These are phyloP conservation scores for Temnothorax ravouxi DNA, from an alignment of 2,888 invertebrate species.

Conservation along the genomic window DNA sequence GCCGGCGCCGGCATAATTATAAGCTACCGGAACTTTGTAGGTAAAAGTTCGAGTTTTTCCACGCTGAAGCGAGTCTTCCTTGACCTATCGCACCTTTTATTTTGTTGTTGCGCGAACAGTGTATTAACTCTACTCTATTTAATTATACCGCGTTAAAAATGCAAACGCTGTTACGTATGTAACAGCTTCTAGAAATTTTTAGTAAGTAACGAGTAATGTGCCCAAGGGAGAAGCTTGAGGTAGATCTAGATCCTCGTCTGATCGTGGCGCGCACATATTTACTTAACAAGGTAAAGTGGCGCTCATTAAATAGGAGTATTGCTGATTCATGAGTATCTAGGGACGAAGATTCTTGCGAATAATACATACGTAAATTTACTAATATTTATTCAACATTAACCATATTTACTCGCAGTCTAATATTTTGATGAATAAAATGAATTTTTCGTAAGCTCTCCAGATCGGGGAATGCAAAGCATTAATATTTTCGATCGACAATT, in stretches of 20 bases:
- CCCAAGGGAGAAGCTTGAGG: slow-evolving; percentile 15
- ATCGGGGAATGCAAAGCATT: neutral
- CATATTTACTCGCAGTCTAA: neutral
- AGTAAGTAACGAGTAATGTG: slow-evolving; percentile 24
- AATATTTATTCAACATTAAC: neutral
- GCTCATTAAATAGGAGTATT: slow-evolving; percentile 7
- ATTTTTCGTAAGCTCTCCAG: neutral
- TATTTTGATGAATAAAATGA: neutral
- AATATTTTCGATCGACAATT: slow-evolving; percentile 33
- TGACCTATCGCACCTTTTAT: neutral
- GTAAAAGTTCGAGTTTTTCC: slow-evolving; percentile 20
- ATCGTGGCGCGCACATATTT: slow-evolving; percentile 17
- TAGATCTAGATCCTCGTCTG: slow-evolving; percentile 6
- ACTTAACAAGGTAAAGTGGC: slow-evolving; percentile 9
- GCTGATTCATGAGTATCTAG: slow-evolving; percentile 1
- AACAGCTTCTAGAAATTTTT: slow-evolving; percentile 51
- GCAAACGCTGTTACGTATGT: slow-evolving; percentile 36
- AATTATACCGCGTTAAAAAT: slow-evolving; percentile 44
- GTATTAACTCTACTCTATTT: slow-evolving; percentile 46
- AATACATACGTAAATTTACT: slow-evolving; percentile 6
- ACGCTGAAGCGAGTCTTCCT: neutral
- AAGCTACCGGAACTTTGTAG: slow-evolving; percentile 34
- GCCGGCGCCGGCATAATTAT: slow-evolving; percentile 38
- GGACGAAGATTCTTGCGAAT: neutral
- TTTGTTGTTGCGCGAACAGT: slow-evolving; percentile 31